Evolutionary conservation across 2,797 vertebrate genomes (phyloP).

Genomic region (Coracias cyanogaster): DNA sequence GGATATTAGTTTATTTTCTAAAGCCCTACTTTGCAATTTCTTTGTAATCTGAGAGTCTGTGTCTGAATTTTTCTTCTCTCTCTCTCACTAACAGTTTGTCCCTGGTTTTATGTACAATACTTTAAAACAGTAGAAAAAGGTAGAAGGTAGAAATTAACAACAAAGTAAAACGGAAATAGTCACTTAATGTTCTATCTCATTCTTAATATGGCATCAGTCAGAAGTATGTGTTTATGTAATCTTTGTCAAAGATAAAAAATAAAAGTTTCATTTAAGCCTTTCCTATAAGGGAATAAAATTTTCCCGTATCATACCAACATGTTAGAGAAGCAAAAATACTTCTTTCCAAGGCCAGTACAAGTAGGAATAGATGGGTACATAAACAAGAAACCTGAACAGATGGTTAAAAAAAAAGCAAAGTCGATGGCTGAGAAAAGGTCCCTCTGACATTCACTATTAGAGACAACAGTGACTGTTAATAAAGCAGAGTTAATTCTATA

Average conservation of each 20-base stretch:
- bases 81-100: neutral
- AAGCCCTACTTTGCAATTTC: neutral
- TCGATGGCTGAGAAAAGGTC: slow-evolving; percentile 65
- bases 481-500: slow-evolving; percentile 77
- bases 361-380: neutral
- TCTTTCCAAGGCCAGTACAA: slow-evolving; percentile 36
- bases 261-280: neutral
- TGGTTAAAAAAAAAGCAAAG: slow-evolving; percentile 37
- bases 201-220: neutral
- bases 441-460: slow-evolving; percentile 70
- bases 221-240: neutral
- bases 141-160: neutral
- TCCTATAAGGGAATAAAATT: neutral
- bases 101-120: neutral
- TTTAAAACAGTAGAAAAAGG: neutral
- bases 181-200: neutral
- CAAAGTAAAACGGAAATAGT: neutral
- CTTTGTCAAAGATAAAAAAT: neutral
- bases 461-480: slow-evolving; percentile 76
- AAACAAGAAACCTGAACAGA: slow-evolving; percentile 58
- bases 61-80: neutral
- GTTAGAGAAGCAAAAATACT: neutral
- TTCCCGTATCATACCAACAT: neutral
- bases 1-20: neutral
- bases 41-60: neutral